Evolutionary conservation across 2,888 invertebrate species (phyloP), one percentile per base, ranked within the genome.

Genomic region (Lasioglossum calceatum): DNA sequence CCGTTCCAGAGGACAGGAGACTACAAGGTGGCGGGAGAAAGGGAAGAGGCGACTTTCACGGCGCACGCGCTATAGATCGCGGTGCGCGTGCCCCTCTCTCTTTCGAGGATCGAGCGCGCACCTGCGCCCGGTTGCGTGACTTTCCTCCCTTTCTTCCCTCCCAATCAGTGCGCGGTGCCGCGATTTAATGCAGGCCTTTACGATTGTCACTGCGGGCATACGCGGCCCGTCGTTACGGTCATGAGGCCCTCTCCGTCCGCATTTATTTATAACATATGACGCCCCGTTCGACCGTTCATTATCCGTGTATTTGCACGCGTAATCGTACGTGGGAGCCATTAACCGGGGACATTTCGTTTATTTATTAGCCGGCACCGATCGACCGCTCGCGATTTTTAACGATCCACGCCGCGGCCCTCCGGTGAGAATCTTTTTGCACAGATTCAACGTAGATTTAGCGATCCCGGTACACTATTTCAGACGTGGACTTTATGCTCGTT

Each of bases 11-110:
- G 70, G 64, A 61, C 39, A 67, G 42, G 74, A 47, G 47, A 61
- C 36, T 36, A 27, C 47, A 79, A 50, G 84, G 73, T 61, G 32
- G 64, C 73, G 44, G 50, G 72, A 54, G 85, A 83, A 79, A 83
- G 76, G 82, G 79, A 54, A 77, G 85, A 88, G 90, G 81, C 73
- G 78, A 90, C 92, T 91, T 92, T 92, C 92, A 92, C 91, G 88
- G 88, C 90, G 91, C 92, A 91, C 90, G 93, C 91, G 90, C 91
- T 88, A 86, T 89, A 88, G 86, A 92, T 92, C 92, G 84, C 85
- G 79, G 73, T 86, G 87, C 92, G 92, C 92, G 93, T 91, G 92
- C 87, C 91, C 90, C 87, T 77, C 84, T 87, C 88, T 85, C 83
- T 76, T 84, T 67, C 83, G 77, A 8, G 74, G 79, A 85, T 78